Percentiles rank a stretch among this genome's conserved stretches.
These are phyloP conservation scores for Habropoda laboriosa DNA, from an alignment of 1,140 invertebrate species.

Conservation along the genomic window DNA sequence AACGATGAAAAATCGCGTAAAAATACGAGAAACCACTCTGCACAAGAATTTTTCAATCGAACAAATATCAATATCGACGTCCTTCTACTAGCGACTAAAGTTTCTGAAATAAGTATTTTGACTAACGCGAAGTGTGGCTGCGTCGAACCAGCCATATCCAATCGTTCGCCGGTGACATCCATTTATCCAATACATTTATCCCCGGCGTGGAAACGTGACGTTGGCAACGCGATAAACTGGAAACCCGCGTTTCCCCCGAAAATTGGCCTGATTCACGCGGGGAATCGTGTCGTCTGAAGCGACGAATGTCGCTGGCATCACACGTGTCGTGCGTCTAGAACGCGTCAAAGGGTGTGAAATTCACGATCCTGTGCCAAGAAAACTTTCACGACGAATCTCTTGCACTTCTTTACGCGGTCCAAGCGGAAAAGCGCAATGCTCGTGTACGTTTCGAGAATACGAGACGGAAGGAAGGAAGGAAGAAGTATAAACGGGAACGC, in stretches of 20 bases:
- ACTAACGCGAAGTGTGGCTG: not conserved
- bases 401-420: not conserved
- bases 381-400: not conserved
- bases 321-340: not conserved
- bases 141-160: not conserved
- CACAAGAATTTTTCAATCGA: too few species aligned
- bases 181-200: constrained; percentile 18
- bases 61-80: too few species aligned
- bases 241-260: not conserved
- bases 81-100: too few species aligned
- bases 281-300: constrained; percentile 3
- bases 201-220: not conserved
- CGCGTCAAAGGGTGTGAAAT: constrained; percentile 19
- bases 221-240: not conserved
- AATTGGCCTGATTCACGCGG: not conserved
- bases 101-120: too few species aligned
- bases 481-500: not conserved
- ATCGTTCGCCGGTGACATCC: not conserved
- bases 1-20: too few species aligned
- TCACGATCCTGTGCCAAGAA: not conserved
- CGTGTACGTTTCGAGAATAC: not conserved
- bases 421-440: not conserved
- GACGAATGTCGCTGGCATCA: not conserved
- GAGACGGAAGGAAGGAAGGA: too few species aligned
- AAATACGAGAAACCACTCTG: too few species aligned